These are phyloP conservation scores for Elephantulus edwardii DNA, from an alignment of 2,113 vertebrate species.

Conservation along the genomic window DNA sequence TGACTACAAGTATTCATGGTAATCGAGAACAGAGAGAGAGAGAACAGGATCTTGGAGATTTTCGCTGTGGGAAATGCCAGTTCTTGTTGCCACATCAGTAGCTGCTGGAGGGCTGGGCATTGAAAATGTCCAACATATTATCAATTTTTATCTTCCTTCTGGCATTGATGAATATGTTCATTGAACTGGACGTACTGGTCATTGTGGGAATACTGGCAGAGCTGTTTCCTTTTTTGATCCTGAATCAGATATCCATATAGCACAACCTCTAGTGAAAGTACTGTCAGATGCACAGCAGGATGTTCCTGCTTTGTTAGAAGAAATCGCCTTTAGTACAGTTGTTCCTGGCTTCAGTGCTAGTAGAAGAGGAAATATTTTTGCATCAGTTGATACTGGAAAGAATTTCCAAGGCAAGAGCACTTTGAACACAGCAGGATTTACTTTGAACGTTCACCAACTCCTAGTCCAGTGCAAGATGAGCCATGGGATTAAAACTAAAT, in stretches of 20 bases:
- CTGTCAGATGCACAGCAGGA: slow-evolving; percentile 94
- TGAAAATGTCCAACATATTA: slow-evolving; percentile 94
- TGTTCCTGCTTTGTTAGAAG: slow-evolving; percentile 93
- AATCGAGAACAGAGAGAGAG: slow-evolving; percentile 94
- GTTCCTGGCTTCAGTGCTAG: slow-evolving; percentile 69
- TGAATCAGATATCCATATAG: slow-evolving; percentile 84
- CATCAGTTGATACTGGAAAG: slow-evolving; percentile 84
- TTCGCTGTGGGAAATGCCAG: slow-evolving; percentile 91
- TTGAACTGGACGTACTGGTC: slow-evolving; percentile 95
- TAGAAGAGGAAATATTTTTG: slow-evolving; percentile 76
- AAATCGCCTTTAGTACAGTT: slow-evolving; percentile 84
- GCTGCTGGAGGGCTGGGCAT: slow-evolving; percentile 96
- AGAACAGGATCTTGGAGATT: slow-evolving; percentile 90
- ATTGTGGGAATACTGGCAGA: slow-evolving; percentile 93
- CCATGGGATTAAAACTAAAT: slow-evolving; percentile 82
- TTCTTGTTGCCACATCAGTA: slow-evolving; percentile 96
- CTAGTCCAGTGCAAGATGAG: slow-evolving; percentile 75
- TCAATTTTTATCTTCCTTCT: slow-evolving; percentile 95
- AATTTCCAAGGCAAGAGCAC: slow-evolving; percentile 66
- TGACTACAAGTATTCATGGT: slow-evolving; percentile 96
- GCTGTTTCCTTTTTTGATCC: slow-evolving; percentile 93
- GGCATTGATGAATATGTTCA: slow-evolving; percentile 95
- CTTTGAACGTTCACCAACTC: slow-evolving; percentile 47
- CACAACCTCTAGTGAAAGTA: slow-evolving; percentile 88
- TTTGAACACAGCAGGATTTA: slow-evolving; percentile 53